A percentile compares a stretch with the other conserved stretches of the same genome.
Evolutionary conservation across 2,888 invertebrate species (phyloP).

Genomic region (Halictus ligatus): DNA sequence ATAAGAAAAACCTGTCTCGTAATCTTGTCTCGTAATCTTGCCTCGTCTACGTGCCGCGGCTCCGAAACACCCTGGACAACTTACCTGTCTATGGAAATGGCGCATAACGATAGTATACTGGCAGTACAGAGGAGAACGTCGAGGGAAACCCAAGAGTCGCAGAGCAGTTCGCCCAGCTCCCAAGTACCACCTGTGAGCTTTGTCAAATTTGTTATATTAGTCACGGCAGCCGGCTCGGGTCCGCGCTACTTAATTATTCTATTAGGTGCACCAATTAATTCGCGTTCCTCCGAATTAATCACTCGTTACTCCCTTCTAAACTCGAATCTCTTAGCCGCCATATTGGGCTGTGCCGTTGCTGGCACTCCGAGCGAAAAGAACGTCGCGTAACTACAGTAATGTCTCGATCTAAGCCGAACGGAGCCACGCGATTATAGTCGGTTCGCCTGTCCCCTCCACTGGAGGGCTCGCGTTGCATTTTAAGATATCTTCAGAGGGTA

Average conservation of each 20-base stretch:
- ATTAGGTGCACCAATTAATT: neutral
- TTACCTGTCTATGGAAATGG: conserved; percentile 93
- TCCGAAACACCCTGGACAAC: conserved; percentile 52
- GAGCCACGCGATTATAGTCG: too few species aligned
- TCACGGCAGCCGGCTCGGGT: neutral
- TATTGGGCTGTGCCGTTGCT: neutral
- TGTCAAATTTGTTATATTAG: conserved; percentile 45
- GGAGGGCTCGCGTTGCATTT: too few species aligned
- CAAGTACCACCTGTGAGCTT: conserved; percentile 88
- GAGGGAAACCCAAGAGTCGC: conserved; percentile 96
- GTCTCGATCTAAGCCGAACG: too few species aligned
- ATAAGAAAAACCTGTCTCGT: conserved; percentile 39
- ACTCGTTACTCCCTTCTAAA: neutral
- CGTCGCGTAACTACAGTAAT: too few species aligned
- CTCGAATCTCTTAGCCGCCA: neutral
- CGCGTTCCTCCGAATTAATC: neutral
- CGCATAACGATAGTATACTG: conserved; percentile 96
- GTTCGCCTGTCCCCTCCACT: too few species aligned
- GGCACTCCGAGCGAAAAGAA: too few species aligned
- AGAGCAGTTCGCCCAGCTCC: conserved; percentile 95
- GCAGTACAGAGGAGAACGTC: conserved; percentile 97
- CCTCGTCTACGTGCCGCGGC: conserved; percentile 65
- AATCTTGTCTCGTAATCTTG: conserved; percentile 67
- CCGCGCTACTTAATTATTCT: neutral
- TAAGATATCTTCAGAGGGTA: too few species aligned